These are phyloP conservation scores for Autographa pulchrina DNA, from an alignment of 2,888 invertebrate genomes.

Conservation along the genomic window DNA sequence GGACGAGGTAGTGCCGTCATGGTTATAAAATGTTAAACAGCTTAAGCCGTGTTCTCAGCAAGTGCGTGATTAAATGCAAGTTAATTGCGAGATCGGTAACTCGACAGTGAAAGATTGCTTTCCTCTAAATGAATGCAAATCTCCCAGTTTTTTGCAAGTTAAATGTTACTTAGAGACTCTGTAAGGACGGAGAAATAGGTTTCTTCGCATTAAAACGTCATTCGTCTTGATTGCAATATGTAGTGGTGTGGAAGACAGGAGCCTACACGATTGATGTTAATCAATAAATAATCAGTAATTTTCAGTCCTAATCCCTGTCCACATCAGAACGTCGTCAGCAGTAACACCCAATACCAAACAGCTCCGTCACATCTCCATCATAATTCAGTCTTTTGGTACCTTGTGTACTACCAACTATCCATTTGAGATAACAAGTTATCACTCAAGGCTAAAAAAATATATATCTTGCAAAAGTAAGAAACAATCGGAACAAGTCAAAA, in stretches of 20 bases:
- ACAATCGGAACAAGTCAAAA: too few species aligned
- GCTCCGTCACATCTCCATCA: too few species aligned
- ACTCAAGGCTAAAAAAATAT: too few species aligned
- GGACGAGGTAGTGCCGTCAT: background rate
- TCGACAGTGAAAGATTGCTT: slow-evolving; percentile 4
- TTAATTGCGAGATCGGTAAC: slow-evolving; percentile 1
- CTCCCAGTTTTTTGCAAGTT: background rate
- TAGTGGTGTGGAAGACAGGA: background rate
- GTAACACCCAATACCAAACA: too few species aligned
- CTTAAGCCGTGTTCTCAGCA: background rate
- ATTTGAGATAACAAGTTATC: too few species aligned
- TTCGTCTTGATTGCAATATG: background rate
- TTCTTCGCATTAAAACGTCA: background rate
- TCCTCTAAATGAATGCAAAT: background rate
- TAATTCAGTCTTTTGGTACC: too few species aligned
- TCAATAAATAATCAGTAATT: too few species aligned
- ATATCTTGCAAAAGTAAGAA: too few species aligned
- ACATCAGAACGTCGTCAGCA: too few species aligned
- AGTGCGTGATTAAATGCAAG: background rate
- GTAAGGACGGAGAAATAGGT: background rate
- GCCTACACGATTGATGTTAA: background rate
- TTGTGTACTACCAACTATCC: too few species aligned
- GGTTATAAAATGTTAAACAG: background rate
- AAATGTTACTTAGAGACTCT: background rate
- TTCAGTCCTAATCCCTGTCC: background rate